phyloP scores from a whole-genome alignment of 2,797 vertebrate species.

The Limosa lapponica region DNA sequence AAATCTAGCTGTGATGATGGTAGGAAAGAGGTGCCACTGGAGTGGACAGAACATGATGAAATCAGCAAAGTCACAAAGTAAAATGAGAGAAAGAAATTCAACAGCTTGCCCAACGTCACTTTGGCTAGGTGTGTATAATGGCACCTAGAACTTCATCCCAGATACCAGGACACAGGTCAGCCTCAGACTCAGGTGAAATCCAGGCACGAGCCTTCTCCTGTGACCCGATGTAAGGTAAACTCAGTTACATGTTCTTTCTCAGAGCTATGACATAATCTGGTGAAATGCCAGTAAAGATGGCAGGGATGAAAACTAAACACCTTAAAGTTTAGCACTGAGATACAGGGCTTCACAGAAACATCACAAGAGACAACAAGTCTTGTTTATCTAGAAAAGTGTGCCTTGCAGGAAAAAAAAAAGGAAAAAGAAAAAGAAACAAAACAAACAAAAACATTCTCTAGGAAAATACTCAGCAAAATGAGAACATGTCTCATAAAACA shows the following conservation, averaged over 20 bases:
- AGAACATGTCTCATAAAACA: background rate
- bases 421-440: no score
- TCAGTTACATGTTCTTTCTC: background rate
- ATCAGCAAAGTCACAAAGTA: background rate
- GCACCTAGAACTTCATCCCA: background rate
- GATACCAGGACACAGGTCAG: background rate
- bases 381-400: background rate
- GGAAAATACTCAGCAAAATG: background rate
- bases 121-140: background rate
- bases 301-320: background rate
- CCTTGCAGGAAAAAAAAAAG: rapidly evolving
- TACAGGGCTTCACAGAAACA: background rate
- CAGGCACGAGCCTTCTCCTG: background rate
- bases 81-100: background rate
- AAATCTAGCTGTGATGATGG: background rate
- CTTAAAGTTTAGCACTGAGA: background rate
- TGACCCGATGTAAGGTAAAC: background rate
- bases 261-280: background rate
- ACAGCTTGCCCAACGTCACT: background rate
- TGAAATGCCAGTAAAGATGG: background rate
- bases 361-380: background rate
- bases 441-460: background rate
- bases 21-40: background rate
- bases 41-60: background rate
- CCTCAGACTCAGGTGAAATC: background rate